Base-by-base conservation (phyloP, 2,113 vertebrate genomes). In the Tupaia chinensis region DNA sequence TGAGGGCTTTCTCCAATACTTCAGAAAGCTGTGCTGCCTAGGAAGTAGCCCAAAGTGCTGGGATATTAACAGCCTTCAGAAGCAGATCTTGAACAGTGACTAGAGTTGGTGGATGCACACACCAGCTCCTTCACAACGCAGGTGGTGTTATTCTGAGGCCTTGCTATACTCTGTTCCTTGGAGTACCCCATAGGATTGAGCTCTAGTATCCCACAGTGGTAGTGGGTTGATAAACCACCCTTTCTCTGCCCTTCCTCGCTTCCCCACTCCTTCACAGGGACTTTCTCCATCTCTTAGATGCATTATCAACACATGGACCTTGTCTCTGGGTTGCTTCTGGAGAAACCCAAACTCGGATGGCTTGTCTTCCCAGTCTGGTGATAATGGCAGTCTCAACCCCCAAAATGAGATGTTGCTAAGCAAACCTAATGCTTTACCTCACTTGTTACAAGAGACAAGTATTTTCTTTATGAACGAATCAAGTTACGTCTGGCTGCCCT, bases 161-260 rank as follows among this genome's bases (percentile, higher is more conserved):
- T 15, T 1, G 12, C 20, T 63, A 83, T 9, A 2, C 0, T 3
- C 9, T 6, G 10, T 32, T 65, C 25, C 68, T 65, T 7, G 12
- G 32, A 1, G 19, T 65, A 68, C 65, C 69, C 20, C 61, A 32
- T 7, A 25, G 29, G 14, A 7, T 0, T 44, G 69, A 66, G 54
- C 15, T 56, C 5, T 3, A 7, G 1, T 9, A 66, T 53, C 10
- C 3, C 25, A 19, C 19, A 6, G 2, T 1, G 9, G 9, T 44
- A 81, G 22, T 3, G 17, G 25, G 5, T 63, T 9, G 11, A 29
- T 2, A 61, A 87, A 25, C 82, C 2, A 32, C 4, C 23, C 8
- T 7, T 60, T 44, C 6, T 10, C 53, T 54, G 73, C 16, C 9
- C 19, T 11, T 15, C 16, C 32, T 93, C 7, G 65, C 13, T 17